Percentiles rank a stretch among this genome's conserved stretches.
Conservation (phyloP, 1,140 invertebrate genomes). For the Brevipalpus yothersi region DNA sequence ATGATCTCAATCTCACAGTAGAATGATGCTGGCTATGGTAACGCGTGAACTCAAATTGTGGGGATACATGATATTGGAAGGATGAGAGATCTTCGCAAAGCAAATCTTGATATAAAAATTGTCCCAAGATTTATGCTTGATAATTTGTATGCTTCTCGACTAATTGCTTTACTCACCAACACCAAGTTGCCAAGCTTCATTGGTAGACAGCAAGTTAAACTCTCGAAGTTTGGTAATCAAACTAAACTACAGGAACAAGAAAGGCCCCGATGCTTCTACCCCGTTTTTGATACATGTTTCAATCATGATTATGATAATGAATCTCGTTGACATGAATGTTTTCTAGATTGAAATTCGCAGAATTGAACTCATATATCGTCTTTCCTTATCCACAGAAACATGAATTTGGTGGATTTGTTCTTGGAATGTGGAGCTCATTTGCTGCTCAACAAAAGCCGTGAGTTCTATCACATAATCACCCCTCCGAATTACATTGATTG, state of each 20-base stretch:
- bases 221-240: slow-evolving; percentile 9
- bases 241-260: no score
- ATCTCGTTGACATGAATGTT: no score
- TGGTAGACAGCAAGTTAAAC: slow-evolving; percentile 8
- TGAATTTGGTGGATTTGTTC: slow-evolving; percentile 55
- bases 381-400: slow-evolving; percentile 21
- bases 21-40: no score
- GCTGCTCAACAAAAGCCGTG: slow-evolving; percentile 33
- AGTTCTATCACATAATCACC: slow-evolving; percentile 12
- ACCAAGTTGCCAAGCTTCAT: slow-evolving; percentile 4
- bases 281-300: background rate
- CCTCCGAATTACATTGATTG: background rate
- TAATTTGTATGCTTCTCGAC: slow-evolving; percentile 32
- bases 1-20: no score
- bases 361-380: no score
- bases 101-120: slow-evolving; percentile 17
- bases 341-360: no score
- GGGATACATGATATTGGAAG: slow-evolving; percentile 40
- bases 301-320: background rate
- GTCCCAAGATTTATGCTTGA: slow-evolving; percentile 64
- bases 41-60: slow-evolving; percentile 22
- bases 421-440: slow-evolving; percentile 58
- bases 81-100: slow-evolving; percentile 39
- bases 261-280: no score
- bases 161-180: slow-evolving; percentile 7